Evolutionary conservation across 92 coral and sea anemone species (phyloP), one percentile per base, ranked within the genome.

Genomic region (Nematostella vectensis): DNA sequence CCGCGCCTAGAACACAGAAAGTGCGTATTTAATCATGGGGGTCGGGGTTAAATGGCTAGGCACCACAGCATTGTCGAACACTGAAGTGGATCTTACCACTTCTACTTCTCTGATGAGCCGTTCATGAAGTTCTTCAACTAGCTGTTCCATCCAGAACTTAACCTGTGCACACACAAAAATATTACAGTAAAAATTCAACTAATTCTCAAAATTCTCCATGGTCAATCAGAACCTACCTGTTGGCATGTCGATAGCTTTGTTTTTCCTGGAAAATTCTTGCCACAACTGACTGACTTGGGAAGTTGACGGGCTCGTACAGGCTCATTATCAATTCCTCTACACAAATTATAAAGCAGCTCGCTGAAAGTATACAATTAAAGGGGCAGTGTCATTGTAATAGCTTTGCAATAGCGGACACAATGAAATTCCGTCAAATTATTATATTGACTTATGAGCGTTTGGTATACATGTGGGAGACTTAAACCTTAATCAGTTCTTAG

Each of bases 221-320:
- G 15, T 44, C 18, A n/a, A n/a, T n/a, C n/a, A n/a, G 44, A 11
- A 24, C 74, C 47, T 12, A 89, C 97, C 85, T 81, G 84, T 44
- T 77, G 80, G 9, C 30, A 71, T 17, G 91, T 81, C 21, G 82
- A 70, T 38, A 89, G 81, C 59, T 81, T 81, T 25, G 83, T 67
- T 74, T 81, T 85, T 10, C 97, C 97, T 2, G 87, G 77, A 53
- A 89, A 89, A 61, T 85, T 89, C 54, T 89, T 89, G 47, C 95
- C 75, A 50, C 97, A 89, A 18, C 91, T 91, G 20, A 64, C 69
- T 16, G 97, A 89, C 68, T 89, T 89, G 9, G 95, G 62, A 29
- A 85, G 69, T 66, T 89, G 97, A 22, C 97, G 75, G 16, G 82
- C 79, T 1, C 97, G 85, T 3, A 89, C 95, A 23, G 88, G 80